Base-by-base conservation (phyloP, 2,888 invertebrate species). In the Agrochola lota region DNA sequence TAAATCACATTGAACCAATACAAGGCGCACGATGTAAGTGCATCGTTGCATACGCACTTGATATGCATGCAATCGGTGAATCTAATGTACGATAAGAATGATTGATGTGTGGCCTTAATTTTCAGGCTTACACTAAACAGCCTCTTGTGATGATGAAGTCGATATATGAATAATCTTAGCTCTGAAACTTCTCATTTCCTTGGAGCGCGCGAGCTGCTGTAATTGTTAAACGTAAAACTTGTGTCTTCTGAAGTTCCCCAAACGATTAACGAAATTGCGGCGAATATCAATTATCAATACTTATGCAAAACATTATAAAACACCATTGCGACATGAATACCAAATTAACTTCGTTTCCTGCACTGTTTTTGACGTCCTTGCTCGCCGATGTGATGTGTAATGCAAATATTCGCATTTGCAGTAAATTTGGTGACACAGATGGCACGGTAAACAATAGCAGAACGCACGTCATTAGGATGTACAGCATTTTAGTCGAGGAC, bases 361-460 rank as follows among this genome's bases (percentile, higher is more conserved):
- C 23, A 67, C 12, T 73, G 68, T 71, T 52, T 59, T 52, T 71
- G 74, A 80, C 73, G 85, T 83, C 73, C 73, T 59, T 62, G 72
- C 26, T 70, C 69, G 72, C 73, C 71, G 80, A 85, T 71, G 67
- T 80, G 63, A 43, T 77, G 73, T 80, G 80, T 83, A 81, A 86
- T 87, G 85, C 87, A 91, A 90, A 90, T 87, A 89, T 86, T 83
- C 79, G 80, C 84, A 89, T 84, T 84, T 83, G 81, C 85, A 70
- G 78, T 85, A 78, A 89, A 90, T 90, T 92, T 85, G 85, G 88
- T 91, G 88, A 91, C 91, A 91, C 92, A 92, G 91, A 90, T 93
- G 93, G 91, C 59, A 87, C 79, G 77, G 78, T 77, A 89, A 80
- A 93, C 93, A 94, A 94, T 93, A 87, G 88, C 69, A 74, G 71